A percentile compares a stretch with the other conserved stretches of the same genome.
Evolutionary conservation across 1,140 invertebrate genomes (phyloP).

Genomic region (Carposina sasakii): DNA sequence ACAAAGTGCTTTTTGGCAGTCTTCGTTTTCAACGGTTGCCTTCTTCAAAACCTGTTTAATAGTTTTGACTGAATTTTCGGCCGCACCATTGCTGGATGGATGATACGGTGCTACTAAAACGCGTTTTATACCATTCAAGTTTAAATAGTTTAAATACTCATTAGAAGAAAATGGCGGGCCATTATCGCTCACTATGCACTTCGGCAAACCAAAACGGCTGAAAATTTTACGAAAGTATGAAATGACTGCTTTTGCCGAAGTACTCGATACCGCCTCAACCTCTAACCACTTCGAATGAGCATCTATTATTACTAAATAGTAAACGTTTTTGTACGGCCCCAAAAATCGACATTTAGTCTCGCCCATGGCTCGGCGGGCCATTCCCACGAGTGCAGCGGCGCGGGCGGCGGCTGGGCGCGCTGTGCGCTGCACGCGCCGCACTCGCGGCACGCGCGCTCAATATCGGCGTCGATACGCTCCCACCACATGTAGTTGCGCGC

Average conservation of each 20-base stretch:
- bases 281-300: slow-evolving; percentile 35
- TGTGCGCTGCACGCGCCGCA: not conserved
- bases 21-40: slow-evolving; percentile 7
- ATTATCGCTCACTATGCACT: slow-evolving; percentile 25
- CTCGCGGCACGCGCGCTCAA: slow-evolving; percentile 29
- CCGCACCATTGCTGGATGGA: slow-evolving; percentile 13
- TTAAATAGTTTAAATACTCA: slow-evolving; percentile 1
- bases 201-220: slow-evolving; percentile 25
- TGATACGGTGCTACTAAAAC: slow-evolving; percentile 8
- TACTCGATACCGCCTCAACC: slow-evolving; percentile 15
- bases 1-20: not conserved
- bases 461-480: slow-evolving; percentile 54
- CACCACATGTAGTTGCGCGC: slow-evolving; percentile 57
- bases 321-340: slow-evolving; percentile 18
- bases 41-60: slow-evolving; percentile 14
- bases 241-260: slow-evolving; percentile 6
- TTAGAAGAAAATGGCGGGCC: slow-evolving; percentile 14
- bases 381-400: not conserved
- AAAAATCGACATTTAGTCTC: slow-evolving; percentile 36
- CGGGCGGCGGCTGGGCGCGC: not conserved
- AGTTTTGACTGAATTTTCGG: slow-evolving; percentile 4
- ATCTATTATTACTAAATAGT: slow-evolving; percentile 33
- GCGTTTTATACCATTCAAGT: slow-evolving; percentile 12
- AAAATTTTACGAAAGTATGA: slow-evolving; percentile 14
- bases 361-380: slow-evolving; percentile 6